These are phyloP conservation scores for Cyclophora punctaria DNA, from an alignment of 2,888 invertebrate species.

Conservation along the genomic window DNA sequence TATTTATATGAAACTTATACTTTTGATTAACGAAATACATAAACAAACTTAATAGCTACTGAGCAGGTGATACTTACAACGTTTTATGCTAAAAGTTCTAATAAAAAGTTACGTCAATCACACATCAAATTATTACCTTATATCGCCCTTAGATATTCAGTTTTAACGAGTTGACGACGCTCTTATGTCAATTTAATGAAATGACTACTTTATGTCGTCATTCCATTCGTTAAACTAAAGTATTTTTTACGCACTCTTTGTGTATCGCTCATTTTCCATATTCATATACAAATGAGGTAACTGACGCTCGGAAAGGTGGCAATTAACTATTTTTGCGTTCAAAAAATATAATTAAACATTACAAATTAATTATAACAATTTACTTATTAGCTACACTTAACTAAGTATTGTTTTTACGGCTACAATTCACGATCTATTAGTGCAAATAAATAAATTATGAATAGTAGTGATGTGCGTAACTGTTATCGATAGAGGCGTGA, in stretches of 20 bases:
- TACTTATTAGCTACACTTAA: too few relatives aligned
- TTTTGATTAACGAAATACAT: neutral
- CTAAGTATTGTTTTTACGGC: too few relatives aligned
- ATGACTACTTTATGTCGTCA: neutral
- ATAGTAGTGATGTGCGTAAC: constrained; percentile 3
- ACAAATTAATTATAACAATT: too few relatives aligned
- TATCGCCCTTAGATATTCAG: constrained; percentile 28
- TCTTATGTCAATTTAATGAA: constrained; percentile 13
- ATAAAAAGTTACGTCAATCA: constrained; percentile 39
- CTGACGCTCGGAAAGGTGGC: neutral
- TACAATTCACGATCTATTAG: too few relatives aligned
- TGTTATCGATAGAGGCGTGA: constrained; percentile 18
- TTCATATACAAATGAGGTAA: neutral
- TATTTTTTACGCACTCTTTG: neutral
- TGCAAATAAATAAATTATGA: neutral
- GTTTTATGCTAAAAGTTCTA: constrained; percentile 16
- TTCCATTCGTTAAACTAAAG: neutral
- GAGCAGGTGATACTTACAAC: constrained; percentile 22
- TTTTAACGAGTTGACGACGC: constrained; percentile 33
- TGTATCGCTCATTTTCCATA: too few relatives aligned
- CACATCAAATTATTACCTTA: constrained; percentile 37
- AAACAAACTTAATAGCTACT: neutral
- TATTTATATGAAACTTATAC: too few relatives aligned
- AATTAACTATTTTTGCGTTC: too few relatives aligned
- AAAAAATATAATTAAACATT: too few relatives aligned